Conservation (phyloP, 92 coral and sea anemone genomes). For the Scolanthus callimorphus region DNA sequence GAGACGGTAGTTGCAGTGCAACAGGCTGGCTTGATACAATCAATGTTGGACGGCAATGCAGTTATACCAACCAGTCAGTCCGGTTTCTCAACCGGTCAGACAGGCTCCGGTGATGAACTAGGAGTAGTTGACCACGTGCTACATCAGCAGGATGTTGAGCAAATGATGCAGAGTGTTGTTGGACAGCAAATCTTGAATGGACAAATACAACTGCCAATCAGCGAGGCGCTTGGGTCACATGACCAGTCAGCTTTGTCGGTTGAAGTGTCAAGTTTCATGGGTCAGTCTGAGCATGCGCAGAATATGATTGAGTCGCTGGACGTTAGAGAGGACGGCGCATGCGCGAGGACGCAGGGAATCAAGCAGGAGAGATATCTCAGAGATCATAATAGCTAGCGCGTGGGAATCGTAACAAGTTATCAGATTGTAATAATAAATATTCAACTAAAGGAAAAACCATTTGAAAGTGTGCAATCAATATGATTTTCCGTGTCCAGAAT, state of each 20-base stretch:
- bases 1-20: slow-evolving; percentile 78
- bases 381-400: no score
- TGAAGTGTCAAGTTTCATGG: slow-evolving; percentile 55
- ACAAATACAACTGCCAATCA: slow-evolving; percentile 63
- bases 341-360: no score
- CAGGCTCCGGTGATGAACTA: slow-evolving; percentile 51
- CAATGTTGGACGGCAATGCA: slow-evolving; percentile 75
- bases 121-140: slow-evolving; percentile 79
- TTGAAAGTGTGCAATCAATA: no score
- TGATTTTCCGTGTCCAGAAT: no score
- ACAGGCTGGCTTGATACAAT: slow-evolving; percentile 78
- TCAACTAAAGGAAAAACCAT: no score
- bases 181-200: slow-evolving; percentile 73
- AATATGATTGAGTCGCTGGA: no score
- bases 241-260: slow-evolving; percentile 49
- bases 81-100: slow-evolving; percentile 23
- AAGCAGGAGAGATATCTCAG: no score
- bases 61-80: slow-evolving; percentile 57
- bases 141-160: slow-evolving; percentile 76
- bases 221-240: no score
- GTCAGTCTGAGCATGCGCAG: slow-evolving; percentile 36
- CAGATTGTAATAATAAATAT: no score
- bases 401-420: no score
- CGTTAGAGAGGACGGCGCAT: no score
- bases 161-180: slow-evolving; percentile 89